A percentile compares a stretch with the other conserved stretches of the same genome.
Conservation (phyloP, 1,140 invertebrate genomes). For the Diorhabda carinulata region DNA sequence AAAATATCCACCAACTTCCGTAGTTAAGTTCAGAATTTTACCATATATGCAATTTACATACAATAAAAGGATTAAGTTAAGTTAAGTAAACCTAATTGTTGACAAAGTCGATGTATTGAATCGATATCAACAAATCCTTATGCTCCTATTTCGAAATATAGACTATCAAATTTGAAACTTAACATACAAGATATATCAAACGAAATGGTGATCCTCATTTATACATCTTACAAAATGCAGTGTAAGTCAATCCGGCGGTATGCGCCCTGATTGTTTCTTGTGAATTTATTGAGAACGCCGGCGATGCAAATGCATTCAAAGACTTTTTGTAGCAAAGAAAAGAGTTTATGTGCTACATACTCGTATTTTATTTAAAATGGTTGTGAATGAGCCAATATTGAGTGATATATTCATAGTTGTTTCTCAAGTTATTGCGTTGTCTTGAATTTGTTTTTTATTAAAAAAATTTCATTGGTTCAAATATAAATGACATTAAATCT, state of each 20-base stretch:
- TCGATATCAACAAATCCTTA: too few species aligned
- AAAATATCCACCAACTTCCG: too few species aligned
- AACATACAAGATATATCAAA: slow-evolving; percentile 31
- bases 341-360: slow-evolving; percentile 7
- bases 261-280: slow-evolving; percentile 18
- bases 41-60: too few species aligned
- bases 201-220: slow-evolving; percentile 33
- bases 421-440: too few species aligned
- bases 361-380: not conserved
- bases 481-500: too few species aligned
- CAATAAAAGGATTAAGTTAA: too few species aligned
- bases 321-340: slow-evolving; percentile 10
- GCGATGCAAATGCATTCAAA: slow-evolving; percentile 18
- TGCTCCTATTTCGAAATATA: slow-evolving; percentile 17
- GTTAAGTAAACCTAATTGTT: too few species aligned
- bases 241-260: slow-evolving; percentile 31
- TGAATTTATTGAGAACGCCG: slow-evolving; percentile 15
- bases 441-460: too few species aligned
- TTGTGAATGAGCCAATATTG: not conserved
- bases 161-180: slow-evolving; percentile 17
- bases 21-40: too few species aligned
- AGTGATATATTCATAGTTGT: not conserved
- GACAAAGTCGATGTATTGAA: too few species aligned
- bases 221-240: slow-evolving; percentile 33
- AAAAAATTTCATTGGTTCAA: too few species aligned